phyloP scores from a whole-genome alignment of 2,888 invertebrate genomes.

The Cerastis leucographa region DNA sequence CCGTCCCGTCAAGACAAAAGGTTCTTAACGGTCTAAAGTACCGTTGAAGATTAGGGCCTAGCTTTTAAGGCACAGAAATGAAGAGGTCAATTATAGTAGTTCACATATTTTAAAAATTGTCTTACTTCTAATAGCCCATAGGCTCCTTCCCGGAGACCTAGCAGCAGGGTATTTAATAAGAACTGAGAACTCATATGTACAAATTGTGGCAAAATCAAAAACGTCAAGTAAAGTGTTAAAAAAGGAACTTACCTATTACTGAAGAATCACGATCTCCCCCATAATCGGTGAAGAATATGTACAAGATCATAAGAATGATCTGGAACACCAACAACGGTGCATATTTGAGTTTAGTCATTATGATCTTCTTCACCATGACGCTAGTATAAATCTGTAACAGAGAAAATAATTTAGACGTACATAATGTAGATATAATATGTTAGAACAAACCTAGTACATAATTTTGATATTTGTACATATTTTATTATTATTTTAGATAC shows the following conservation, averaged over 20 bases:
- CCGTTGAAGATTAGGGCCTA: no score
- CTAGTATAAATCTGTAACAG: conserved; percentile 64
- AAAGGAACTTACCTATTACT: conserved; percentile 74
- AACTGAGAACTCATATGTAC: background rate
- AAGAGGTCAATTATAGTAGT: background rate
- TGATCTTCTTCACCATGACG: conserved; percentile 73
- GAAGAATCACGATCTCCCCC: conserved; percentile 72
- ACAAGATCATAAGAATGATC: conserved; percentile 80
- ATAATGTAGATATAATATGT: no score
- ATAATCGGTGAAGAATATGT: conserved; percentile 80
- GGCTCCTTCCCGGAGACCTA: background rate
- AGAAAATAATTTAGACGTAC: background rate
- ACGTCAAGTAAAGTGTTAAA: background rate
- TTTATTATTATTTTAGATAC: no score
- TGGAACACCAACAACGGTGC: conserved; percentile 82
- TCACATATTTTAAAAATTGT: background rate
- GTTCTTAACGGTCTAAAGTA: no score
- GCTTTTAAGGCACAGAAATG: background rate
- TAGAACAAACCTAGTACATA: no score
- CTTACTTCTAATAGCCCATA: background rate
- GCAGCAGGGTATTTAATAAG: background rate
- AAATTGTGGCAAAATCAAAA: background rate
- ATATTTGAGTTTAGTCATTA: conserved; percentile 73
- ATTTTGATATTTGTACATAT: no score
- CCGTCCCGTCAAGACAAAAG: background rate